Evolutionary conservation across 2,888 invertebrate genomes (phyloP), one percentile per base, ranked within the genome.

Genomic region (Strigamia crassipes): DNA sequence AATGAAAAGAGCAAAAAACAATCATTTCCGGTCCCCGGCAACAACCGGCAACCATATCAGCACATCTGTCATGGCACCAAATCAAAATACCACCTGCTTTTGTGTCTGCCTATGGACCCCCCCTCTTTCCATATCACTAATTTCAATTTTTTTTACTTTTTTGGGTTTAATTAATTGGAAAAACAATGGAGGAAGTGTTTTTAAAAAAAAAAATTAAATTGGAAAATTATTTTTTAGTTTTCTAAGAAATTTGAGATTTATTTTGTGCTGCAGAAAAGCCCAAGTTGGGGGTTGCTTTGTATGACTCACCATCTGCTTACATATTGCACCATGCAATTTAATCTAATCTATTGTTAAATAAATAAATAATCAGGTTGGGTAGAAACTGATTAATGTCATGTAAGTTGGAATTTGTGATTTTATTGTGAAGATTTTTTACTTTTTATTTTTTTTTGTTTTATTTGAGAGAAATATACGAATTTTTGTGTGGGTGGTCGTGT

Each of bases 221-320:
- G n/a, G n/a, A n/a, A n/a, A n/a, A n/a, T n/a, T n/a, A n/a, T n/a
- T n/a, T n/a, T n/a, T n/a, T n/a, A n/a, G n/a, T n/a, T n/a, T n/a
- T 61, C 61, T 12, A 23, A 61, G 61, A 61, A 61, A 3, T 34
- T 1, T 78, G 6, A 41, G 23, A 78, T 13, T 78, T 13, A 78
- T 18, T 18, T 78, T 0, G 13, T 77, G 1, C 18, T 34, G 78
- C 78, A 8, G 78, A 27, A 31, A 78, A 78, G 78, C 78, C 78
- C 78, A 21, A 23, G 12, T 38, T 31, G 8, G 78, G 78, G 78
- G 78, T 78, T 78, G 78, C 78, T 34, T 78, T 78, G 27, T 31
- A 41, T 41, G 78, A 78, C 15, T 41, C 78, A 78, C 34, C 78
- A 78, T n/a, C 34, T 78, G 61, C 12, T 23, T 12, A 61, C 23